Base-by-base conservation (phyloP, 2,797 vertebrate genomes). In the Manis javanica region DNA sequence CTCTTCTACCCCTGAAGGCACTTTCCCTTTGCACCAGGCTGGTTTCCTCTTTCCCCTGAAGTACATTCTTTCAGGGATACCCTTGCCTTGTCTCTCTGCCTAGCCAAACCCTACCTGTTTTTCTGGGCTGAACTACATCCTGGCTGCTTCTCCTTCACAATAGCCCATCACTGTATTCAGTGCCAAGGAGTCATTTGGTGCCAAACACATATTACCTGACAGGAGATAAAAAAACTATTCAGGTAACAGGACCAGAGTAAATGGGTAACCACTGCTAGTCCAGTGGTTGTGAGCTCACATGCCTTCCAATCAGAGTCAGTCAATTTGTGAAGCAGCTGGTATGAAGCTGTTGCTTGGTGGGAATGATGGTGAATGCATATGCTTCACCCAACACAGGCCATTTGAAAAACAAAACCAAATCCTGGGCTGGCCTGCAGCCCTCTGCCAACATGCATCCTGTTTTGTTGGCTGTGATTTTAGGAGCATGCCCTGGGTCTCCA, bases 371-470 rank as follows among this genome's bases (percentile, higher is more conserved):
- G 12, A 77, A 51, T 55, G 26, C 3, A 19, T 23, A 7, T 12
- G 14, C 16, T 34, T 14, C 15, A 23, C 61, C 61, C 53, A n/a
- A 1, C 9, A 2, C 1, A 61, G 37, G 49, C 34, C 4, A 0
- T 12, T 46, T 46, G 59, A 24, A 34, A 59, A 87, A 66, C 19
- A 34, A 49, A 87, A n/a, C 16, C 61, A 26, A 86, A 34, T 10
- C 4, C 63, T 1, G 21, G 9, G 37, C 87, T 55, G 46, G 46
- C 59, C 51, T 23, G 68, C 46, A 29, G 51, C 66, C 15, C 4
- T 53, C 69, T 26, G 53, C 69, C 61, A 16, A 5, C 12, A 23
- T 29, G 19, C 11, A 61, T 34, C n/a, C 39, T 18, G 23, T 42
- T 49, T 59, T 37, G 5, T 59, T 83, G 86, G 12, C 81, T 24